Evolutionary conservation across 1,140 invertebrate genomes (phyloP).

Genomic region (Chrysopa pallens): DNA sequence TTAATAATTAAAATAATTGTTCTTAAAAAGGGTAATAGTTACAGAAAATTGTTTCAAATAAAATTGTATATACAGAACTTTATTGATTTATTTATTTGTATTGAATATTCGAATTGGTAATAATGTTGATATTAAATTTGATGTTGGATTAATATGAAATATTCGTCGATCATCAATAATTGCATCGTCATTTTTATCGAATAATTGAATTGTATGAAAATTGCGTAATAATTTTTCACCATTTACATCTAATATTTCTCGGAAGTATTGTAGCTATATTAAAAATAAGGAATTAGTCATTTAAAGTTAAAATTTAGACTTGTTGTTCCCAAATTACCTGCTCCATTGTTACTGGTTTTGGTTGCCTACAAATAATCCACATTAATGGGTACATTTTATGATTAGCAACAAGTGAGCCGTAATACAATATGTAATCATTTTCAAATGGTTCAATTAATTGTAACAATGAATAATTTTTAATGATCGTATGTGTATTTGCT

Average conservation of each 20-base stretch:
- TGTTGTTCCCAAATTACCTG: slow-evolving; percentile 12
- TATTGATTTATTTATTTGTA: too few relatives aligned
- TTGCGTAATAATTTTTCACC: slow-evolving; percentile 15
- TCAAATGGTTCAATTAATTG: slow-evolving; percentile 30
- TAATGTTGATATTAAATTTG: too few relatives aligned
- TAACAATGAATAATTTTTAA: slow-evolving; percentile 26
- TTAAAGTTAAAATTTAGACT: neutral
- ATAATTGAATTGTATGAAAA: slow-evolving; percentile 12
- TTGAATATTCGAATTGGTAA: too few relatives aligned
- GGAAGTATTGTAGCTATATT: slow-evolving; percentile 14
- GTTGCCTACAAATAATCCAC: slow-evolving; percentile 19
- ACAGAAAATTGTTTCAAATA: too few relatives aligned
- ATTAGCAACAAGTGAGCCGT: slow-evolving; percentile 29
- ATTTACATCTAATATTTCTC: slow-evolving; percentile 13
- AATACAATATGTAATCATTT: slow-evolving; percentile 48
- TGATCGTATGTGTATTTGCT: slow-evolving; percentile 26
- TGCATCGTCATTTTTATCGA: neutral
- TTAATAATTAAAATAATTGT: too few relatives aligned
- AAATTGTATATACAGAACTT: too few relatives aligned
- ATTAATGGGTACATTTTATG: slow-evolving; percentile 15
- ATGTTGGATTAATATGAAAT: slow-evolving; percentile 17
- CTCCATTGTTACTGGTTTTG: slow-evolving; percentile 15
- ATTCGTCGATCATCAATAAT: slow-evolving; percentile 6
- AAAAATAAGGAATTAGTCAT: slow-evolving; percentile 4
- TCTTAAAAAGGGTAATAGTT: too few relatives aligned